Evolutionary conservation across 2,797 vertebrate genomes (phyloP), one percentile per base, ranked within the genome.

Genomic region (Momotus momota): DNA sequence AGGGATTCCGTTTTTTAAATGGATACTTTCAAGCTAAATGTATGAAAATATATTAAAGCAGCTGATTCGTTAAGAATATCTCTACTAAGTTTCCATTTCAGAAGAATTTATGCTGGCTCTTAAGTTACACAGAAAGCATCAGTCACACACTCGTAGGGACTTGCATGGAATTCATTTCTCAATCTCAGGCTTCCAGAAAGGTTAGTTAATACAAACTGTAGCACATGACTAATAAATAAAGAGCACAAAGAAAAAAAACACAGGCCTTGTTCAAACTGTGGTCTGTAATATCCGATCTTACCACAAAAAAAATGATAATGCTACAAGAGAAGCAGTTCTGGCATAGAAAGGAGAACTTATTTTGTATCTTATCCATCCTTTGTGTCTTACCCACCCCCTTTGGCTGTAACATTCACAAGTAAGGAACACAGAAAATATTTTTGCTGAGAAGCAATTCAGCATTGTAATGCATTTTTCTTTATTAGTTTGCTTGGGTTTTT

Each of bases 351-450:
- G 22, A 14, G 33, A 84, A 69, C 45, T 85, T 62, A n/a, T n/a
- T 80, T n/a, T 58, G 20, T 52, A 49, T 74, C 71, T 87, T 85
- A 66, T 20, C 77, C 35, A 35, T 35, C 35, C 35, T 80, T n/a
- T 58, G 20, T 52, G 46, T 74, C 71, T 87, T 85, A 66, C 18
- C 77, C 38, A 74, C 60, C 72, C 60, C 72, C 92, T 62, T 83
- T 18, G 52, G 86, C 71, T 80, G n/a, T 38, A 92, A 93, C 81
- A 87, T 60, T 85, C 70, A 81, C 89, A 92, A 80, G 89, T 79
- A 94, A 89, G 86, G 86, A 70, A 87, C 41, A 55, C 25, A 85
- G 52, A 55, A 93, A 81, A 77, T 43, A 62, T 21, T 77, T 91
- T 77, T 71, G 61, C 35, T 21, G 71, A 87, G 75, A 65, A 80